phyloP scores from a whole-genome alignment of 2,888 invertebrate species.

The Campoplex capitator region DNA sequence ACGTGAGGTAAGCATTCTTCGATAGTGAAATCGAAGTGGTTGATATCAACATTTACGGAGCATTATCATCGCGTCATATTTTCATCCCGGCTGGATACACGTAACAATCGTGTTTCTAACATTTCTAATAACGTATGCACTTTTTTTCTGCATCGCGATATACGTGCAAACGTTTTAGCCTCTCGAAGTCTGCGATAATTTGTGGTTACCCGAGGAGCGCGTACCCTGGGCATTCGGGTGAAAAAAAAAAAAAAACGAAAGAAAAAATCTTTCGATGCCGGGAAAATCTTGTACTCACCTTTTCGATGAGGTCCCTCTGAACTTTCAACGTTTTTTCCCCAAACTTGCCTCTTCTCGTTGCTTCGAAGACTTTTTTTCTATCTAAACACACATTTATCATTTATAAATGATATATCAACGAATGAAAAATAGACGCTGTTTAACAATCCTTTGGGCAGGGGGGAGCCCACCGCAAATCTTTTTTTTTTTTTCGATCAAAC shows the following conservation, averaged over 20 bases:
- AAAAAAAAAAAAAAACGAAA: conserved; percentile 1
- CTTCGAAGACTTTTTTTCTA: conserved; percentile 32
- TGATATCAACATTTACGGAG: not conserved
- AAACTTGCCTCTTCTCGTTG: conserved; percentile 32
- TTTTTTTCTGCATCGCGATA: not conserved
- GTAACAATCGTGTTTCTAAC: not conserved
- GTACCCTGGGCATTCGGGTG: conserved; percentile 10
- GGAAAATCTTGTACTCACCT: conserved; percentile 61
- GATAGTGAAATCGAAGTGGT: not conserved
- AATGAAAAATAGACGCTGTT: conserved; percentile 65
- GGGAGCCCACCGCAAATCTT: conserved; percentile 60
- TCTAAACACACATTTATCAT: conserved; percentile 57
- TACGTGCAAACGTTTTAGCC: not conserved
- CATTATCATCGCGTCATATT: not conserved
- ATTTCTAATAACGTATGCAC: not conserved
- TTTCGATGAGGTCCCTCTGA: conserved; percentile 43
- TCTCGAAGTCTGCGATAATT: conserved; percentile 10
- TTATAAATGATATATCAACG: conserved; percentile 49
- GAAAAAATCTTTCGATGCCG: conserved; percentile 36
- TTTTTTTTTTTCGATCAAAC: conserved; percentile 41
- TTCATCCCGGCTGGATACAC: not conserved
- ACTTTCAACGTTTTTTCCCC: conserved; percentile 9
- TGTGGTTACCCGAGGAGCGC: conserved; percentile 53
- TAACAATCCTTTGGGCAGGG: conserved; percentile 53
- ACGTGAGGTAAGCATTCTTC: conserved; percentile 11